Conservation (phyloP, 2,888 invertebrate species). For the Acronicta aceris region DNA sequence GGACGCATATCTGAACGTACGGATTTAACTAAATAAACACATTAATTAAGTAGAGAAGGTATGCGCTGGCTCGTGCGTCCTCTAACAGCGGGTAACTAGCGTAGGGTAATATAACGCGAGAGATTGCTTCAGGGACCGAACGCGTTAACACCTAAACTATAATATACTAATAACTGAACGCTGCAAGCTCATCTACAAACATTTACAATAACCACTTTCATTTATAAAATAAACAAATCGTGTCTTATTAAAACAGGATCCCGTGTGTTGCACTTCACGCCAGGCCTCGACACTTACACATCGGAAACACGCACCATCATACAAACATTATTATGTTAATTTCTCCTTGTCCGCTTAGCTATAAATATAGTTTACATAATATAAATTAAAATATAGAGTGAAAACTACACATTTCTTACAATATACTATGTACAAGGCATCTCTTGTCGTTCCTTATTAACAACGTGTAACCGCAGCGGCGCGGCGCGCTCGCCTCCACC, state of each 20-base stretch:
- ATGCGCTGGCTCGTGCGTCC: conserved; percentile 61
- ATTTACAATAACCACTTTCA: conserved; percentile 72
- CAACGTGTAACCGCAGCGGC: conserved; percentile 53
- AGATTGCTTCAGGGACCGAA: conserved; percentile 53
- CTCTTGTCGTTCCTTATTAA: conserved; percentile 72
- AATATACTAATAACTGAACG: conserved; percentile 71
- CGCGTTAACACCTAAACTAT: conserved; percentile 61
- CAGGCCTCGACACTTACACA: conserved; percentile 66
- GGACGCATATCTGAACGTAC: conserved; percentile 21
- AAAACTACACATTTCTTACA: conserved; percentile 87
- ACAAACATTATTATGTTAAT: conserved; percentile 77
- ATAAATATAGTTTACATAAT: conserved; percentile 85
- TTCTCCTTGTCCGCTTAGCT: conserved; percentile 79
- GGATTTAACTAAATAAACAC: conserved; percentile 18
- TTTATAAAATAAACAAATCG: conserved; percentile 68
- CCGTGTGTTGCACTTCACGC: conserved; percentile 62
- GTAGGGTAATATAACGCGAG: conserved; percentile 60
- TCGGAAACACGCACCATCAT: conserved; percentile 60
- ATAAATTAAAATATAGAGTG: conserved; percentile 87
- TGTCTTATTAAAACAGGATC: conserved; percentile 67
- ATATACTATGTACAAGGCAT: conserved; percentile 87
- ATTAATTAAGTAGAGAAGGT: conserved; percentile 64
- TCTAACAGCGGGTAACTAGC: conserved; percentile 75
- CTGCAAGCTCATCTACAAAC: conserved; percentile 85
- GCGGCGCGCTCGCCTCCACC: conserved; percentile 31